phyloP scores from a whole-genome alignment of 2,888 invertebrate genomes.

The Ophion ellenae region DNA sequence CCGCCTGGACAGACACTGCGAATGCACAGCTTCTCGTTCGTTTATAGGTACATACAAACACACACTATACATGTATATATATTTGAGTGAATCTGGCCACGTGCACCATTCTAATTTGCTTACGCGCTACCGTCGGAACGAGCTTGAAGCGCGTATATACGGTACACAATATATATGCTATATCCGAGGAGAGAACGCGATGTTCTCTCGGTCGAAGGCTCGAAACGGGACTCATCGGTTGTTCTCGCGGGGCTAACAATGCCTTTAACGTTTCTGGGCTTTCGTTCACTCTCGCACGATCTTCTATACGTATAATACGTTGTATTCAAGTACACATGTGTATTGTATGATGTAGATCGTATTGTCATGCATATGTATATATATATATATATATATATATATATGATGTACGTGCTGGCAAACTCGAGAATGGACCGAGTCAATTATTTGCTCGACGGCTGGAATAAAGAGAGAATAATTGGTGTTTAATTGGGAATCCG shows the following conservation, averaged over 20 bases:
- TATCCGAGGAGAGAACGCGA: slow-evolving; percentile 56
- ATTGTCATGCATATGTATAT: not conserved
- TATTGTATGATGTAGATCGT: slow-evolving; percentile 4
- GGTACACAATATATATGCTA: not conserved
- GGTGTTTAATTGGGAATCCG: slow-evolving; percentile 41
- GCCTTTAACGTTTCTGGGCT: slow-evolving; percentile 33
- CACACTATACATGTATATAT: slow-evolving; percentile 2
- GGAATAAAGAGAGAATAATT: slow-evolving; percentile 51
- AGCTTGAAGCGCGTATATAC: slow-evolving; percentile 54
- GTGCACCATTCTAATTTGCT: slow-evolving; percentile 81
- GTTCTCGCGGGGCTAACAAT: slow-evolving; percentile 50
- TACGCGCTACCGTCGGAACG: slow-evolving; percentile 74
- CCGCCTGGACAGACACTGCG: slow-evolving; percentile 71
- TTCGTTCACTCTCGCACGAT: slow-evolving; percentile 51
- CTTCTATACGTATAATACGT: slow-evolving; percentile 16
- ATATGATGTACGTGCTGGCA: slow-evolving; percentile 10
- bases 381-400: too few relatives aligned
- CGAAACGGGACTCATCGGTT: slow-evolving; percentile 62
- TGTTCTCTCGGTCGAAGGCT: slow-evolving; percentile 65
- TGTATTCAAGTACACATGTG: not conserved
- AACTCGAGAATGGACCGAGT: slow-evolving; percentile 39
- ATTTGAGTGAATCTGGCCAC: slow-evolving; percentile 74
- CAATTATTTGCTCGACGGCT: slow-evolving; percentile 55
- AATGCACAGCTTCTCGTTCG: slow-evolving; percentile 30
- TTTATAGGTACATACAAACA: slow-evolving; percentile 2